phyloP scores from a whole-genome alignment of 2,888 invertebrate species.

The Tuta absoluta region DNA sequence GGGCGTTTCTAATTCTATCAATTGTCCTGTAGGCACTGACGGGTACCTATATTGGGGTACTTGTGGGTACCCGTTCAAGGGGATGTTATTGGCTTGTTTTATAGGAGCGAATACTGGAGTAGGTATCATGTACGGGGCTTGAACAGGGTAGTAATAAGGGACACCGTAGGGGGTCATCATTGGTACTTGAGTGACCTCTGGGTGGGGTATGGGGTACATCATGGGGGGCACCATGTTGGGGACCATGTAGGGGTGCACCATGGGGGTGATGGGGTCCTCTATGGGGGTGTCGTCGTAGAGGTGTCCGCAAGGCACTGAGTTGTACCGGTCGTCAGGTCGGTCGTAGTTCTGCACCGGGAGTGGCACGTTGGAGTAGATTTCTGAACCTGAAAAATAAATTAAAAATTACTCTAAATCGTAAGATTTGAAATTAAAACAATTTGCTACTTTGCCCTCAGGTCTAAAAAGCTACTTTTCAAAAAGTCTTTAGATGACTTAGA shows the following conservation, averaged over 20 bases:
- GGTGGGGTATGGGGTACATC: conserved; percentile 54
- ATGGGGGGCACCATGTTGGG: conserved; percentile 47
- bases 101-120: conserved; percentile 70
- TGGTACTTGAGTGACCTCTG: conserved; percentile 47
- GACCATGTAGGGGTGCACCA: conserved; percentile 51
- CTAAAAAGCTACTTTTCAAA: no score
- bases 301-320: conserved; percentile 47
- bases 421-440: no score
- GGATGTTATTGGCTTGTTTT: conserved; percentile 71
- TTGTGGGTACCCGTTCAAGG: conserved; percentile 74
- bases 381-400: conserved; percentile 51
- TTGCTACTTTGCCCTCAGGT: no score
- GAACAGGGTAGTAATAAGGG: conserved; percentile 73
- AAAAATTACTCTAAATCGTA: no score
- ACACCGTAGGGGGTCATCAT: conserved; percentile 68
- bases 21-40: conserved; percentile 83
- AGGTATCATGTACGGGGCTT: conserved; percentile 73
- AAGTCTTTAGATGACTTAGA: no score
- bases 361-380: conserved; percentile 71
- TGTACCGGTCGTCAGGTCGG: conserved; percentile 49
- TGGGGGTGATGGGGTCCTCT: conserved; percentile 51
- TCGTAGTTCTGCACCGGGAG: conserved; percentile 48
- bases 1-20: conserved; percentile 84
- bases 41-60: conserved; percentile 67
- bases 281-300: conserved; percentile 45